Evolutionary conservation across 1,140 invertebrate genomes (phyloP), one percentile per base, ranked within the genome.

Genomic region (Microplitis mediator): DNA sequence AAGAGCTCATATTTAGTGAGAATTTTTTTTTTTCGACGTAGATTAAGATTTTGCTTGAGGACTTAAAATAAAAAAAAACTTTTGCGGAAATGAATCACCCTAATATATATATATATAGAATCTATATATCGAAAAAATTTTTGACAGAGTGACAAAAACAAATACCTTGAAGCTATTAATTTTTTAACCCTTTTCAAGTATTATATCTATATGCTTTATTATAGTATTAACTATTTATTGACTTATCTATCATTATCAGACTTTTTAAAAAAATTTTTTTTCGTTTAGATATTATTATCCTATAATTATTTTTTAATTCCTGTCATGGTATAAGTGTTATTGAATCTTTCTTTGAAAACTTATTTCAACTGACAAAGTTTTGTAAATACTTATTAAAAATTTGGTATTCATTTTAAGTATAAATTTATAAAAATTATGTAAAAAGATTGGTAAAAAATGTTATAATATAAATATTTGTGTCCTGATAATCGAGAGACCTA

Each of bases 231-330:
- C 36, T 63, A 36, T 35, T 63, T 63, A 65, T 65, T 65, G 63
- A 65, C 63, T 65, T 65, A 65, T 31, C 14, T 65, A 51, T n/a
- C n/a, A n/a, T 64, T 64, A 64, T 65, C 63, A 65, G 63, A 50
- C 63, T 65, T 60, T 23, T 23, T 23, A 23, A 23, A 23, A 23
- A 23, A 1, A 1, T 23, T 23, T 23, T 23, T 23, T 23, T 60
- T 13, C 9, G 4, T 60, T 60, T 31, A 31, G 52, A 23, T 11
- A 16, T 56, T 54, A 14, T 54, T 56, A 9, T n/a, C 45, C 1
- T 56, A 23, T 5, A 56, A 56, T 56, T 23, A 16, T 14, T 23
- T 2, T 13, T 13, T 56, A 56, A 56, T 56, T 56, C n/a, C n/a
- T n/a, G 16, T 56, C 52, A 56, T 16, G 52, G 16, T 14, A n/a